phyloP scores from a whole-genome alignment of 1,140 invertebrate genomes.

The Drosophila willistoni region DNA sequence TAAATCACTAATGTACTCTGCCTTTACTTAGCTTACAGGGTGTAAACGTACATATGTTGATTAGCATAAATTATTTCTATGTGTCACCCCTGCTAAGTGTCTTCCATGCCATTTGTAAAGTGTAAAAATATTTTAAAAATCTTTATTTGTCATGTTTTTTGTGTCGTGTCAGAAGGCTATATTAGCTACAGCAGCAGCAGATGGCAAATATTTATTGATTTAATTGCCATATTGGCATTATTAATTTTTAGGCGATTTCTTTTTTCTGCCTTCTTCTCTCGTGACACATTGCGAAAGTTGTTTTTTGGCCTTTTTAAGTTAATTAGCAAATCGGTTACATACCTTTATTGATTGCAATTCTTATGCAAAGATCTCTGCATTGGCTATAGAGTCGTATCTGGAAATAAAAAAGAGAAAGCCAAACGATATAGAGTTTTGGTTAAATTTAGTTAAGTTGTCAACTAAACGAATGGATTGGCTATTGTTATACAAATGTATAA shows the following conservation, averaged over 20 bases:
- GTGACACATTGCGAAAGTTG: conserved; percentile 23
- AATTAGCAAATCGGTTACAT: conserved; percentile 19
- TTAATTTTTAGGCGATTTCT: conserved; percentile 5
- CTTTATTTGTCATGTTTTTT: conserved; percentile 56
- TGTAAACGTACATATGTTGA: conserved; percentile 66
- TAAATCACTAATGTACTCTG: not conserved
- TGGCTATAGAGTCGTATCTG: conserved; percentile 32
- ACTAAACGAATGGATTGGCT: conserved; percentile 40
- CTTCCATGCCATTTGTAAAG: conserved; percentile 53
- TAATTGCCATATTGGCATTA: conserved; percentile 68
- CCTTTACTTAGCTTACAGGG: not conserved
- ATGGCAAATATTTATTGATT: conserved; percentile 74
- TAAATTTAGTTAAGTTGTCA: conserved; percentile 53
- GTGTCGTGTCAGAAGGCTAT: conserved; percentile 62
- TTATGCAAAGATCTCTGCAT: conserved; percentile 52
- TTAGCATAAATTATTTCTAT: conserved; percentile 80
- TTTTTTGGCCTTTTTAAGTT: not conserved
- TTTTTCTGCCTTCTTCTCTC: not conserved
- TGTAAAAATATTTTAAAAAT: conserved; percentile 57
- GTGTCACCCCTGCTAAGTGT: conserved; percentile 26
- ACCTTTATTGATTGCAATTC: conserved; percentile 73
- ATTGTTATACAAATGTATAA: conserved; percentile 36
- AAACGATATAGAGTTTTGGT: conserved; percentile 15
- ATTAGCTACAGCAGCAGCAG: conserved; percentile 34
- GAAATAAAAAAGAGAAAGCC: conserved; percentile 69